Evolutionary conservation across 2,888 invertebrate species (phyloP).

Genomic region (Iphiclides podalirius): DNA sequence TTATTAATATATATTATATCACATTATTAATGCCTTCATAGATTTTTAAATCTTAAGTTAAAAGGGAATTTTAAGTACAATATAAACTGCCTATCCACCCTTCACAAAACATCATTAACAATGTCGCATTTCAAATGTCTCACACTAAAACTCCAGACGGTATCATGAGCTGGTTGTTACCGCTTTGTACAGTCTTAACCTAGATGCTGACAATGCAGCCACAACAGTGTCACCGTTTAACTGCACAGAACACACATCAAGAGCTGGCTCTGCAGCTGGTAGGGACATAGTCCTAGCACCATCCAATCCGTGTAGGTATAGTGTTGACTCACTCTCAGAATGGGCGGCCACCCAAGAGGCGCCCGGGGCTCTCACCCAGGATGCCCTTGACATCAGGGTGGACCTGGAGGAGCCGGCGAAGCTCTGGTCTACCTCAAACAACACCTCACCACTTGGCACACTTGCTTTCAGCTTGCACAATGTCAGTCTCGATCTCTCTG

Average conservation of each 20-base stretch:
- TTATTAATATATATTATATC: too few relatives aligned
- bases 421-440: conserved; percentile 79
- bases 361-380: conserved; percentile 79
- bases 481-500: conserved; percentile 57
- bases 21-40: too few relatives aligned
- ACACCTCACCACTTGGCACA: conserved; percentile 61
- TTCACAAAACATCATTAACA: not conserved
- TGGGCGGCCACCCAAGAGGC: conserved; percentile 85
- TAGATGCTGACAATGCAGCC: conserved; percentile 83
- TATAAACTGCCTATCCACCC: too few relatives aligned
- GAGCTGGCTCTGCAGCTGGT: conserved; percentile 82
- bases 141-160: not conserved
- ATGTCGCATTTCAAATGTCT: too few relatives aligned
- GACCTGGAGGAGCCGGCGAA: conserved; percentile 85
- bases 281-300: conserved; percentile 69
- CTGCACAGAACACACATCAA: conserved; percentile 84
- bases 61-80: too few relatives aligned
- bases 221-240: conserved; percentile 76
- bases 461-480: conserved; percentile 60
- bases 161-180: conserved; percentile 45
- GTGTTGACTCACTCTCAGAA: conserved; percentile 84
- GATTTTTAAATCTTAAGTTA: too few relatives aligned
- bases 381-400: conserved; percentile 83
- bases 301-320: conserved; percentile 83
- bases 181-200: conserved; percentile 83